Percentiles rank a stretch among this genome's conserved stretches.
phyloP scores from a whole-genome alignment of 2,888 invertebrate species.

The Stomorhina lunata region DNA sequence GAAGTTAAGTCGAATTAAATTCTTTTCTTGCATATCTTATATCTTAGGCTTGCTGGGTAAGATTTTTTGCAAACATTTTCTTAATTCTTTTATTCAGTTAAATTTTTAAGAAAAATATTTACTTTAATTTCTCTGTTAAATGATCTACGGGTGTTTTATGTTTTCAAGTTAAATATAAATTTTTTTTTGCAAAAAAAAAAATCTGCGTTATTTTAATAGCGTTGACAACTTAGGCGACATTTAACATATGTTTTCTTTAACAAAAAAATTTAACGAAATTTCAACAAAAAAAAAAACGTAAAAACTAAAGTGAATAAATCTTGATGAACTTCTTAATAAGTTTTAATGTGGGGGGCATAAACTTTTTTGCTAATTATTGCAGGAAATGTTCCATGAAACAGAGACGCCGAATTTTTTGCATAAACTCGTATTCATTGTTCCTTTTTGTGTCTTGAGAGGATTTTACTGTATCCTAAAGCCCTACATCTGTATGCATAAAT shows the following conservation, averaged over 20 bases:
- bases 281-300: neutral
- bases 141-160: constrained; percentile 45
- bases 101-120: constrained; percentile 41
- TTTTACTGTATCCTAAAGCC: neutral
- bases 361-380: constrained; percentile 65
- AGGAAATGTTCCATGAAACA: constrained; percentile 63
- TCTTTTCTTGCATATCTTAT: too few species aligned
- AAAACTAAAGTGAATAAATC: constrained; percentile 16
- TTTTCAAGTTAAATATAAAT: constrained; percentile 26
- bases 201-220: constrained; percentile 59
- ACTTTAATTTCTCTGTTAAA: constrained; percentile 27
- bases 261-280: constrained; percentile 11
- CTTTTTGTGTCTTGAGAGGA: neutral
- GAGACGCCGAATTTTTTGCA: constrained; percentile 37
- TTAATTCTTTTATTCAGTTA: neutral
- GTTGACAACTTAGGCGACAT: constrained; percentile 60
- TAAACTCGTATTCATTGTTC: neutral
- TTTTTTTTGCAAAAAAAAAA: constrained; percentile 10
- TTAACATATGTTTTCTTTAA: constrained; percentile 56
- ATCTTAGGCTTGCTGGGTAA: neutral
- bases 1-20: too few species aligned
- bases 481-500: neutral
- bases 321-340: constrained; percentile 50
- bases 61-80: neutral
- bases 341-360: constrained; percentile 60